phyloP scores from a whole-genome alignment of 2,888 invertebrate species.

The Terebella lapidaria region DNA sequence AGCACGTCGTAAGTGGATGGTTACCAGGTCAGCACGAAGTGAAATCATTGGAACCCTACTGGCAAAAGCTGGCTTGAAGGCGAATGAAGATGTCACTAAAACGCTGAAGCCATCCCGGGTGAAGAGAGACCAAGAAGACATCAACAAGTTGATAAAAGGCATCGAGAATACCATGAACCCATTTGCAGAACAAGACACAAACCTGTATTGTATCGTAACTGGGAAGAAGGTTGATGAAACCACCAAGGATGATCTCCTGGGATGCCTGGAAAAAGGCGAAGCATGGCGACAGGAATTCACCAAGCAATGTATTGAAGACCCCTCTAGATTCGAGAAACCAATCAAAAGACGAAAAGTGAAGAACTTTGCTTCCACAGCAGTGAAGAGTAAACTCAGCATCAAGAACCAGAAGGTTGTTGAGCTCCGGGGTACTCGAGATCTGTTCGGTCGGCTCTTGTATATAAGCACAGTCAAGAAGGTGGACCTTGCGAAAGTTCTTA shows the following conservation, averaged over 20 bases:
- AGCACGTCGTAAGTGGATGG: conserved; percentile 8
- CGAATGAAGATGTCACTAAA: conserved; percentile 5
- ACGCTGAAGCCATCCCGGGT: conserved; percentile 6
- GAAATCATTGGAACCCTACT: conserved; percentile 4
- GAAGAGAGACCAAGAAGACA: conserved; percentile 10
- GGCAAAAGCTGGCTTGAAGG: conserved; percentile 10
- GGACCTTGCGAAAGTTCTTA: conserved; percentile 7
- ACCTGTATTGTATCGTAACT: conserved; percentile 8
- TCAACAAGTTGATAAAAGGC: conserved; percentile 10
- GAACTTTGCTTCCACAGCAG: conserved; percentile 12
- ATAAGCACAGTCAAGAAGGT: conserved; percentile 6
- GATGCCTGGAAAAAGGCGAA: conserved; percentile 5
- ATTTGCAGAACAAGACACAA: not conserved
- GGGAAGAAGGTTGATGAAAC: conserved; percentile 6
- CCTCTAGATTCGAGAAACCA: conserved; percentile 17
- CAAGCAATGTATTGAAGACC: conserved; percentile 10
- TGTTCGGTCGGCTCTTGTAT: conserved; percentile 9
- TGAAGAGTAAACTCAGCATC: not conserved
- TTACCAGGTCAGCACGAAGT: not conserved
- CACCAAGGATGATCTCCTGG: conserved; percentile 8
- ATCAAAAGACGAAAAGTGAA: conserved; percentile 15
- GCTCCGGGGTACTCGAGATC: conserved; percentile 10
- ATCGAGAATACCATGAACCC: conserved; percentile 15
- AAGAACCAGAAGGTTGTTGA: conserved; percentile 1
- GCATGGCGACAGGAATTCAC: conserved; percentile 15